A percentile compares a stretch with the other conserved stretches of the same genome.
These are phyloP conservation scores for Catharus bicknelli DNA, from an alignment of 2,113 vertebrate species.

Conservation along the genomic window DNA sequence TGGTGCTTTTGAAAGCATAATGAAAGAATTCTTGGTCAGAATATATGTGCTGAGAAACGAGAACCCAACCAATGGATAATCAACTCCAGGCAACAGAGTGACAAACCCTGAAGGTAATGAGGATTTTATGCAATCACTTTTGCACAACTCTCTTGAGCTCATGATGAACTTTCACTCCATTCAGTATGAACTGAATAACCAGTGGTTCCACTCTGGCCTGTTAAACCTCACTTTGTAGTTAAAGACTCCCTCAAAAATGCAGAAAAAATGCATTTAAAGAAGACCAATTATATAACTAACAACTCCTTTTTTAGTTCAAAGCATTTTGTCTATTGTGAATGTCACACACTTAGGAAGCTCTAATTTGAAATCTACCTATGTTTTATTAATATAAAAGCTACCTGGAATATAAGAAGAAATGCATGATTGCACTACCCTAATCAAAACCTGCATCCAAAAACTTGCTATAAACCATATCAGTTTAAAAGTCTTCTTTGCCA, in stretches of 20 bases:
- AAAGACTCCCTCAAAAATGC: background rate
- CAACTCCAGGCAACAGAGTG: background rate
- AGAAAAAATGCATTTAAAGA: conserved; percentile 4
- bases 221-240: background rate
- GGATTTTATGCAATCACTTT: background rate
- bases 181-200: background rate
- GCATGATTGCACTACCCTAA: background rate
- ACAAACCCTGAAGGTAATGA: background rate
- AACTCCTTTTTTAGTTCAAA: background rate
- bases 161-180: background rate
- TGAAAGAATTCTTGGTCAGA: background rate
- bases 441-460: background rate
- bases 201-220: background rate
- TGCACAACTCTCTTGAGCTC: background rate
- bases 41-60: background rate
- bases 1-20: background rate
- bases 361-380: background rate
- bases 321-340: background rate
- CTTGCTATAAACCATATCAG: background rate
- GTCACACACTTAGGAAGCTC: background rate
- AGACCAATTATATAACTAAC: background rate
- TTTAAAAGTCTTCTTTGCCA: background rate
- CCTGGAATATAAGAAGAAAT: background rate
- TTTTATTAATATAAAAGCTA: background rate
- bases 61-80: background rate